Evolutionary conservation across 2,797 vertebrate species (phyloP).

Genomic region (Buceros bicornis): DNA sequence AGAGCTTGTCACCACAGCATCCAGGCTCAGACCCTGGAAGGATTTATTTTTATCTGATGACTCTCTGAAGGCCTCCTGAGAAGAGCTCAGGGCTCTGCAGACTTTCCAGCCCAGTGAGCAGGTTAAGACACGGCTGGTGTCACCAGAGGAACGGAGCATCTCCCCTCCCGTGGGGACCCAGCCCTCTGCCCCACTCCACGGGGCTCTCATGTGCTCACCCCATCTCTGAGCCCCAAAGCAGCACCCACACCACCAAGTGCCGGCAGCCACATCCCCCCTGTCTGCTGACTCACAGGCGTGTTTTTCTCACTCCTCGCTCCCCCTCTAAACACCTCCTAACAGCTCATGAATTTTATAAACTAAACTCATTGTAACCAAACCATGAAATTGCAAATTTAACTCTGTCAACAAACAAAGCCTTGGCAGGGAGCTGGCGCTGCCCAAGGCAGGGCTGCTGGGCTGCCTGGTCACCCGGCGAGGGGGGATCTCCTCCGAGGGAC

Average conservation of each 20-base stretch:
- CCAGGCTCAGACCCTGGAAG: not conserved
- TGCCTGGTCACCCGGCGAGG: not conserved
- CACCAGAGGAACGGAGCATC: not conserved
- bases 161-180: accelerated
- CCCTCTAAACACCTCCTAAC: slow-evolving; percentile 14
- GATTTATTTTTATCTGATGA: not conserved
- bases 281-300: not conserved
- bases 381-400: slow-evolving; percentile 72
- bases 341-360: slow-evolving; percentile 71
- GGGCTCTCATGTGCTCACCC: not conserved
- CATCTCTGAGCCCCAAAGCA: not conserved
- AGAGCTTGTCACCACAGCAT: no score
- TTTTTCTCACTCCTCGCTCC: not conserved
- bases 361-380: slow-evolving; percentile 70
- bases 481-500: not conserved
- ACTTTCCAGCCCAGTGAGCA: not conserved
- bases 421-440: not conserved
- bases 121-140: accelerated
- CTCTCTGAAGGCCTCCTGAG: not conserved
- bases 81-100: not conserved
- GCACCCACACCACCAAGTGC: not conserved
- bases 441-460: not conserved
- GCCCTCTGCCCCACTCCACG: accelerated
- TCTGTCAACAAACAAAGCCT: slow-evolving; percentile 65
- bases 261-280: not conserved